These are phyloP conservation scores for Alosa alosa DNA, from an alignment of 2,113 vertebrate species.

Conservation along the genomic window DNA sequence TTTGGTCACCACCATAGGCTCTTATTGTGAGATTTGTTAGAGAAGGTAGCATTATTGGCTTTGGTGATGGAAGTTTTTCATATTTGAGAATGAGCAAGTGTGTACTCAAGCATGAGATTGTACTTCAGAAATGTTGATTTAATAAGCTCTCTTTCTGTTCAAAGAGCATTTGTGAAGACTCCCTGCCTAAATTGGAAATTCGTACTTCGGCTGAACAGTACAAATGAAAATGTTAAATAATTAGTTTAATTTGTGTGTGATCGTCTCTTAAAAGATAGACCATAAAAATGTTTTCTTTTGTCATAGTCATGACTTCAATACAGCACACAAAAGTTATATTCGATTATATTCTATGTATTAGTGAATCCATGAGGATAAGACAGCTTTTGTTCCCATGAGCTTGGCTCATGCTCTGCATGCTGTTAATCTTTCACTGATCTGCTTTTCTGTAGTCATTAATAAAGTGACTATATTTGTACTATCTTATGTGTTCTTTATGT, in stretches of 20 bases:
- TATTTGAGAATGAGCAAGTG: background rate
- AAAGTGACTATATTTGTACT: constrained; percentile 80
- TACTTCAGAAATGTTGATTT: background rate
- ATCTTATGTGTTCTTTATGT: background rate
- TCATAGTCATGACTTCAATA: constrained; percentile 12
- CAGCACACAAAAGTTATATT: constrained; percentile 23
- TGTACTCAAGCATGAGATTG: background rate
- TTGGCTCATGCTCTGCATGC: constrained; percentile 69
- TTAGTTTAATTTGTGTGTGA: background rate
- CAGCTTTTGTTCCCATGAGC: constrained; percentile 36
- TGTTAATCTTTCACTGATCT: constrained; percentile 67
- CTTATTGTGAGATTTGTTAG: background rate
- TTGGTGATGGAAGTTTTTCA: background rate
- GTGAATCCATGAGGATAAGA: constrained; percentile 60
- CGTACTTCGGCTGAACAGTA: background rate
- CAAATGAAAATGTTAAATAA: background rate
- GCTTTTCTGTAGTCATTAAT: constrained; percentile 75
- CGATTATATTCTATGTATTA: constrained; percentile 53
- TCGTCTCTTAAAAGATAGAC: background rate
- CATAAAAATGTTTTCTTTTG: constrained; percentile 11
- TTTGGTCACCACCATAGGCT: background rate
- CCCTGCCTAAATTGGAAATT: background rate
- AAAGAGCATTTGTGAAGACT: background rate
- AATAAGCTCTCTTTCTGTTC: background rate
- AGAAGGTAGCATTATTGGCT: background rate